Evolutionary conservation across 2,888 invertebrate genomes (phyloP), one percentile per base, ranked within the genome.

Genomic region (Subacronicta megacephala): DNA sequence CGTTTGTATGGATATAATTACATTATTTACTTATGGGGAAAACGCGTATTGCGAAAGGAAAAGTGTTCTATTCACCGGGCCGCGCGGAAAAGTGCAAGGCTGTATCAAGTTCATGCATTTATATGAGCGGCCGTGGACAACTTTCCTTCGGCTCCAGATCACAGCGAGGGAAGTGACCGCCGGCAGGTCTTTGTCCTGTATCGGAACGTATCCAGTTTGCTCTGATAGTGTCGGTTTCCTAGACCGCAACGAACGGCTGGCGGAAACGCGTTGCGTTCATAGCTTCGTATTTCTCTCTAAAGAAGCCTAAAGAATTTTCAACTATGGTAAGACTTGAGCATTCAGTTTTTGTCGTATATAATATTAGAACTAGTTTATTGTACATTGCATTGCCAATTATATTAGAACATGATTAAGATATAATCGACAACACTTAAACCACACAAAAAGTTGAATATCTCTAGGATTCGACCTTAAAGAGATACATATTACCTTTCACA

Each of bases 21-120:
- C 91, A 92, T 89, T 83, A 89, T 88, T 79, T 57, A 35, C 41
- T 60, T 75, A 41, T 62, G 51, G 9, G 69, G 71, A 80, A 85
- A 86, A 80, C 75, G 75, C 82, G 78, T 77, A 71, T 79, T 77
- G 76, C 83, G 85, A 87, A 84, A 89, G 83, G 88, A 92, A 93
- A 93, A 92, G 91, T 89, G 90, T 74, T 87, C 85, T 78, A 77
- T 76, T 72, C 83, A 80, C 81, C 77, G 66, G 72, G 79, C 72
- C 84, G 78, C 83, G 71, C 67, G 87, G 92, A 93, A 92, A 92
- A 93, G 93, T 94, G 93, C 80, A 67, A 68, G 82, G 74, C 71
- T 67, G 82, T 90, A 92, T 91, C 90, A 93, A 92, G 92, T 93
- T 91, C 90, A 92, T 81, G 90, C 83, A 90, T 93, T 93, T 94